Conservation (phyloP, 2,113 vertebrate genomes). For the Mystacornis crossleyi region DNA sequence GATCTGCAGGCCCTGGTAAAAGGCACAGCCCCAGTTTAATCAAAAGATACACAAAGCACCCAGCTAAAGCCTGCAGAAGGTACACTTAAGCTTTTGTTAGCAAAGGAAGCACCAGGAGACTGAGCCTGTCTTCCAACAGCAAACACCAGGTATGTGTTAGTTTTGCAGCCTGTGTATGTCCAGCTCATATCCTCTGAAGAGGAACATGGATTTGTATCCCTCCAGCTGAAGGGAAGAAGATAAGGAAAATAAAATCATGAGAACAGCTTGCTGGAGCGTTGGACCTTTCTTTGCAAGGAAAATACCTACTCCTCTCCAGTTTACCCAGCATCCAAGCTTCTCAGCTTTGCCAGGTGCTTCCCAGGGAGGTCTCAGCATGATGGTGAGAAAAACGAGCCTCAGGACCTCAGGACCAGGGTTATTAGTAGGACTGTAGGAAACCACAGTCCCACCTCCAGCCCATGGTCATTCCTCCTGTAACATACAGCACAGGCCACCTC, state of each 20-base stretch:
- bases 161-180: not conserved
- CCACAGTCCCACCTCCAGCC: not conserved
- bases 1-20: not conserved
- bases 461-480: not conserved
- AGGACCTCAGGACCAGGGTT: not conserved
- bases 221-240: not conserved
- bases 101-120: not conserved
- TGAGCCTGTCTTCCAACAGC: not conserved
- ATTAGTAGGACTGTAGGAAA: not conserved
- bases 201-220: not conserved
- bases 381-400: not conserved
- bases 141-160: not conserved
- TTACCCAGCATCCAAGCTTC: not conserved
- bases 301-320: not conserved
- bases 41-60: not conserved
- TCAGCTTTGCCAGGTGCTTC: not conserved
- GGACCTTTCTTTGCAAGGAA: not conserved
- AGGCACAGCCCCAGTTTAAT: not conserved
- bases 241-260: not conserved
- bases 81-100: not conserved
- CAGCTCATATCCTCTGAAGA: not conserved
- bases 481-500: rapidly evolving
- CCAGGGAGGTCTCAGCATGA: not conserved
- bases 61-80: not conserved
- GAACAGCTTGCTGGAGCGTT: not conserved